phyloP scores from a whole-genome alignment of 1,140 invertebrate species.

The Calliphora vicina region DNA sequence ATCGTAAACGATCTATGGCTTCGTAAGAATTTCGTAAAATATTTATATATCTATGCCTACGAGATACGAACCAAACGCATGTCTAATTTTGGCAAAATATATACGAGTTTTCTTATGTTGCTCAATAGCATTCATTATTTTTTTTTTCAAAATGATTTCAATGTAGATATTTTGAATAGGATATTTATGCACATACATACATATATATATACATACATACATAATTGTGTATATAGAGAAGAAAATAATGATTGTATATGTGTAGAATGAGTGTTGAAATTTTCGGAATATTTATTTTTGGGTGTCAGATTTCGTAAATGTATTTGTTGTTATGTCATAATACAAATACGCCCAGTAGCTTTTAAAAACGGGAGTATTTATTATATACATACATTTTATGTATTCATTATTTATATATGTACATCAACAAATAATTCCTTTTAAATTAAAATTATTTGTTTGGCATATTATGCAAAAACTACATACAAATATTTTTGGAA shows the following conservation, averaged over 20 bases:
- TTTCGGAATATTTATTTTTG: constrained; percentile 16
- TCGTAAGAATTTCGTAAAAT: constrained; percentile 11
- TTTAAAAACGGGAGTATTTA: neutral
- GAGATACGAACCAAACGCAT: constrained; percentile 24
- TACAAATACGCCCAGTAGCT: neutral
- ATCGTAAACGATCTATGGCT: neutral
- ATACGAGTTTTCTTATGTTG: neutral
- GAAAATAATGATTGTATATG: neutral
- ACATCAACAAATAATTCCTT: neutral
- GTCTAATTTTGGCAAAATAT: constrained; percentile 38
- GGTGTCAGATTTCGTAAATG: constrained; percentile 24
- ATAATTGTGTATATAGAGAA: neutral
- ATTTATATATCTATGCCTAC: neutral
- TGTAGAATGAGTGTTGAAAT: neutral
- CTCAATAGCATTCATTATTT: neutral
- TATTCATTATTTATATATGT: neutral
- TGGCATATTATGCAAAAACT: neutral
- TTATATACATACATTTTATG: neutral
- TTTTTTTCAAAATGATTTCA: neutral
- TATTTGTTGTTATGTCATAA: neutral
- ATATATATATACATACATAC: neutral
- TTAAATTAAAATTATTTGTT: too few relatives aligned
- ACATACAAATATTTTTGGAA: too few relatives aligned
- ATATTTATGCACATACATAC: neutral
- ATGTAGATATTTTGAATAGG: neutral